These are phyloP conservation scores for Alloplasta piceator DNA, from an alignment of 2,888 invertebrate genomes.

Conservation along the genomic window DNA sequence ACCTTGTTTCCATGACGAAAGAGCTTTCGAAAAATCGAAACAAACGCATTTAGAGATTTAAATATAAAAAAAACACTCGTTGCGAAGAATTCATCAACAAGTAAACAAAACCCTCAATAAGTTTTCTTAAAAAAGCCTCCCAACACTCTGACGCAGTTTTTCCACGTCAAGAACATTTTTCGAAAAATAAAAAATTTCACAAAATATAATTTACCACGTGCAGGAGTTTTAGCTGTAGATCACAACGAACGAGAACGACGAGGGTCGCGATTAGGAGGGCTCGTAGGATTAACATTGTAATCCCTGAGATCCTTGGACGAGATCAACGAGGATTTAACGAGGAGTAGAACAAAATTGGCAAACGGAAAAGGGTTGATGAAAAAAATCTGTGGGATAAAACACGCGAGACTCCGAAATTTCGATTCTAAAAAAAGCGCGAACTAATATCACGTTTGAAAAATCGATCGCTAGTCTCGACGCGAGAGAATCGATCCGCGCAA, in stretches of 20 bases:
- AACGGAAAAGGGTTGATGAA: background rate
- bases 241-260: conserved; percentile 24
- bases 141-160: background rate
- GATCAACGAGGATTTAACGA: background rate
- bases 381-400: background rate
- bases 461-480: conserved; percentile 34
- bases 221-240: conserved; percentile 74
- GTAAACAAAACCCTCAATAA: too few species aligned
- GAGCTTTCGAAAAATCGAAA: conserved; percentile 77
- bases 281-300: conserved; percentile 36
- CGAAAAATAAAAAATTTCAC: conserved; percentile 10
- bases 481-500: conserved; percentile 19
- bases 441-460: conserved; percentile 18
- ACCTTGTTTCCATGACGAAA: conserved; percentile 87
- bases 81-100: background rate
- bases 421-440: background rate
- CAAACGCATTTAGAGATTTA: conserved; percentile 3
- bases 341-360: background rate
- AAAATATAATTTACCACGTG: conserved; percentile 77
- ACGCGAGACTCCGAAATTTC: conserved; percentile 21
- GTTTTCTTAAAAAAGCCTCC: background rate
- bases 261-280: conserved; percentile 39
- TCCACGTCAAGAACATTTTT: conserved; percentile 16
- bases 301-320: background rate
- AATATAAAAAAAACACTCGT: background rate